phyloP scores from a whole-genome alignment of 2,888 invertebrate genomes.

The Cantharis flavilabris region DNA sequence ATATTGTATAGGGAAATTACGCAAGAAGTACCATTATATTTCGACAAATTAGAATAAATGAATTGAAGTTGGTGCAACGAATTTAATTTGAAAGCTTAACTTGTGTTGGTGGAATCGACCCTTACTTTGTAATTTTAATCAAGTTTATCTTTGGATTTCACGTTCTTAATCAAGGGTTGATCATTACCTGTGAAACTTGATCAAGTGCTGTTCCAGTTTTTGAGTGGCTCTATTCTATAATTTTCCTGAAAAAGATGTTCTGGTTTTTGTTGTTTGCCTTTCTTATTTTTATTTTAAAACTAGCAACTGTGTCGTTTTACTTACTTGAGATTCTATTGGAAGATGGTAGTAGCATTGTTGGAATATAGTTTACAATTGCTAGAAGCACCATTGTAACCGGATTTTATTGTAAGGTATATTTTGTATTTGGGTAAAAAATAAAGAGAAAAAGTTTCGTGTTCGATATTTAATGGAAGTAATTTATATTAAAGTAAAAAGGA shows the following conservation, averaged over 20 bases:
- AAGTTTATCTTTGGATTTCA: background rate
- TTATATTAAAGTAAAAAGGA: background rate
- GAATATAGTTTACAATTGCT: background rate
- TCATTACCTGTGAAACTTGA: background rate
- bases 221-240: too few species aligned
- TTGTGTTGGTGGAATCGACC: background rate
- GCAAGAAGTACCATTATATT: too few species aligned
- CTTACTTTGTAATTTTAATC: background rate
- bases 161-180: background rate
- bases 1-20: too few species aligned
- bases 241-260: background rate
- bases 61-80: background rate
- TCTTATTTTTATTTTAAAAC: background rate
- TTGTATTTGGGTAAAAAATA: background rate
- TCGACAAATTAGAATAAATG: too few species aligned
- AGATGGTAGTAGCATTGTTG: background rate
- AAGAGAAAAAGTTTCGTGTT: background rate
- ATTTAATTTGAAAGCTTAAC: background rate
- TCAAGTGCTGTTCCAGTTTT: background rate
- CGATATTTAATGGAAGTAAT: background rate
- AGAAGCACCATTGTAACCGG: background rate
- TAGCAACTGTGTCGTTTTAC: background rate
- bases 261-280: background rate
- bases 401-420: background rate
- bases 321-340: background rate